Conservation (phyloP, 2,888 invertebrate species). For the Eupithecia tripunctaria region DNA sequence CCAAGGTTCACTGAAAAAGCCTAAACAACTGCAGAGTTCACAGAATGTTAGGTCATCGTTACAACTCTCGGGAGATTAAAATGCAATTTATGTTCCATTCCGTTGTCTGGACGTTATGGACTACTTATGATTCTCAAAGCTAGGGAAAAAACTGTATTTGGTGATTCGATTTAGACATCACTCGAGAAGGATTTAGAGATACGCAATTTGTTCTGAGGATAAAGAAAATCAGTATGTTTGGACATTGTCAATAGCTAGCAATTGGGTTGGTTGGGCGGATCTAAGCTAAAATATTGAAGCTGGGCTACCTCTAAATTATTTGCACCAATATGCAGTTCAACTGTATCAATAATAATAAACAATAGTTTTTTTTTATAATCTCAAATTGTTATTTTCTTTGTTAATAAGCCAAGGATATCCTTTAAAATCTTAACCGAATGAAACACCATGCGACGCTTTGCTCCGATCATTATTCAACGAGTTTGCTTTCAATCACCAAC, state of each 20-base stretch:
- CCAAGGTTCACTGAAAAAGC: neutral
- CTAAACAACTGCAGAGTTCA: neutral
- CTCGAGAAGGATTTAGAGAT: neutral
- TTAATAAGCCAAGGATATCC: neutral
- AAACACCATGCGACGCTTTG: neutral
- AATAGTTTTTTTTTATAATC: too few relatives aligned
- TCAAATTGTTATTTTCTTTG: too few relatives aligned
- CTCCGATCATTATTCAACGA: neutral
- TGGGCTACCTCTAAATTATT: too few relatives aligned
- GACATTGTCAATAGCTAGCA: neutral
- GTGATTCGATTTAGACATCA: neutral
- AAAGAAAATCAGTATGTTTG: neutral
- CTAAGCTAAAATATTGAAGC: too few relatives aligned
- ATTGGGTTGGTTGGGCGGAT: neutral
- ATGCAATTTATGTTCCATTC: neutral
- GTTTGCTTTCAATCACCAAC: neutral
- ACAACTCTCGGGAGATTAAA: neutral
- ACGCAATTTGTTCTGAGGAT: neutral
- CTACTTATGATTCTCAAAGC: neutral
- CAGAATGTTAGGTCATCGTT: neutral
- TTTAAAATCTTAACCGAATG: neutral
- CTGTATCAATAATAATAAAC: too few relatives aligned
- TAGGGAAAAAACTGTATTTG: neutral
- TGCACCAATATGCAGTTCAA: too few relatives aligned
- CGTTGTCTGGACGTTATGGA: neutral